Conservation (phyloP, 2,888 invertebrate genomes). For the Monoplex corrugatus region DNA sequence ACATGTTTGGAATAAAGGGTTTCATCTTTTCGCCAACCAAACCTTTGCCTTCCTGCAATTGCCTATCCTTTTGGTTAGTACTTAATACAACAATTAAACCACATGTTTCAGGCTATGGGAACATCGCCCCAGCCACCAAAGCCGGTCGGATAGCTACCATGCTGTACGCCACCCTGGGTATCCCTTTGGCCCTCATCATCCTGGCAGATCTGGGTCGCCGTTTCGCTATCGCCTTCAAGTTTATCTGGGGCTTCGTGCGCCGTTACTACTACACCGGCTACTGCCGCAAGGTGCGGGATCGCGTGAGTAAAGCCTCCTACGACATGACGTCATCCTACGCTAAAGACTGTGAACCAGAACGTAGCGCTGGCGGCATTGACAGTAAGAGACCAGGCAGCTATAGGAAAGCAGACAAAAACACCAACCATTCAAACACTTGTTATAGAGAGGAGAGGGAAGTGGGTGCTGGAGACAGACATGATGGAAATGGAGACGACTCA, state of each 20-base stretch:
- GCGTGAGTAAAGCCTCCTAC: background rate
- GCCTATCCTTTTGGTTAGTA: background rate
- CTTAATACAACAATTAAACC: conserved; percentile 38
- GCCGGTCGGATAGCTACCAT: conserved; percentile 94
- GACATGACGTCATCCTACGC: background rate
- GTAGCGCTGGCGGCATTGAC: background rate
- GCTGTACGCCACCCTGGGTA: conserved; percentile 95
- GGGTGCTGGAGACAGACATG: background rate
- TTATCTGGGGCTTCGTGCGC: conserved; percentile 86
- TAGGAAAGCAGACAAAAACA: background rate
- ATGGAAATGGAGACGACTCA: background rate
- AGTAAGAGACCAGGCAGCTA: background rate
- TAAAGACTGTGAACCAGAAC: background rate
- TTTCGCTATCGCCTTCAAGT: conserved; percentile 94
- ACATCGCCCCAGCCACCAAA: conserved; percentile 94
- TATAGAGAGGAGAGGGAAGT: conserved; percentile 24
- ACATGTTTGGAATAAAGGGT: too few species aligned
- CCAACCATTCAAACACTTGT: background rate
- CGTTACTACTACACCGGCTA: conserved; percentile 88
- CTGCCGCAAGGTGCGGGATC: conserved; percentile 84
- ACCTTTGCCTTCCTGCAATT: too few species aligned
- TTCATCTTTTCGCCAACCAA: too few species aligned
- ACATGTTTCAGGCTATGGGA: conserved; percentile 93
- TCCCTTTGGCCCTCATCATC: conserved; percentile 96
- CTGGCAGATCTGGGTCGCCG: conserved; percentile 97